phyloP scores from a whole-genome alignment of 2,797 vertebrate species.

The Sebastolobus altivelis region DNA sequence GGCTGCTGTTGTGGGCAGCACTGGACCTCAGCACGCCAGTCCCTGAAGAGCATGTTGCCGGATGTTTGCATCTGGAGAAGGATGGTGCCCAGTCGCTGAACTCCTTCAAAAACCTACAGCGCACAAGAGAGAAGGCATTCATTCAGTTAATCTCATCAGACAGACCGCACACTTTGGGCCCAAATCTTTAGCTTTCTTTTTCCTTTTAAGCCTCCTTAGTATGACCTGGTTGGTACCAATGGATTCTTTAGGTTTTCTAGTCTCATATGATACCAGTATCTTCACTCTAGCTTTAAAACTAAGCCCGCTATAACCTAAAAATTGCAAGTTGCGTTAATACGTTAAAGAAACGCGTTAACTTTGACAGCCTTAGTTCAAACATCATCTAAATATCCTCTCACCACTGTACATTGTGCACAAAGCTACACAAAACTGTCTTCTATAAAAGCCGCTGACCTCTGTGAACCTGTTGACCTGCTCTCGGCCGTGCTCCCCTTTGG shows the following conservation, averaged over 20 bases:
- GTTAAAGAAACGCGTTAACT: too few relatives aligned
- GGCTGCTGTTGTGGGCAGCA: constrained; percentile 69
- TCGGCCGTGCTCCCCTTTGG: constrained; percentile 81
- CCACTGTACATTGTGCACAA: neutral
- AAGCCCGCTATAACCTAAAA: too few relatives aligned
- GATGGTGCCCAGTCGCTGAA: constrained; percentile 77
- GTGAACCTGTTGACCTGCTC: constrained; percentile 85
- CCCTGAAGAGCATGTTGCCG: constrained; percentile 85
- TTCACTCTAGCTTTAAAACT: too few relatives aligned
- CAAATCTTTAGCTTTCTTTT: neutral
- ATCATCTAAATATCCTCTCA: neutral
- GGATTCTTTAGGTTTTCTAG: too few relatives aligned
- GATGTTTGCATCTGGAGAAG: constrained; percentile 82
- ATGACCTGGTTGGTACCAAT: too few relatives aligned
- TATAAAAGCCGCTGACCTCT: constrained; percentile 72
- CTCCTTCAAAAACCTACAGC: constrained; percentile 83
- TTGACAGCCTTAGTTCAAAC: neutral
- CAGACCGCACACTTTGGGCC: neutral
- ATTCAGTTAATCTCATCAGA: neutral
- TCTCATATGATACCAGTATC: too few relatives aligned
- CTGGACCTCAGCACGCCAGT: constrained; percentile 74
- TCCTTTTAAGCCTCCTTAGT: too few relatives aligned
- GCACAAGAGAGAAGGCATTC: neutral
- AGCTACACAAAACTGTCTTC: neutral
- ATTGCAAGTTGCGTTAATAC: too few relatives aligned